Conservation (phyloP, 2,888 invertebrate genomes). For the Desoria tigrina region DNA sequence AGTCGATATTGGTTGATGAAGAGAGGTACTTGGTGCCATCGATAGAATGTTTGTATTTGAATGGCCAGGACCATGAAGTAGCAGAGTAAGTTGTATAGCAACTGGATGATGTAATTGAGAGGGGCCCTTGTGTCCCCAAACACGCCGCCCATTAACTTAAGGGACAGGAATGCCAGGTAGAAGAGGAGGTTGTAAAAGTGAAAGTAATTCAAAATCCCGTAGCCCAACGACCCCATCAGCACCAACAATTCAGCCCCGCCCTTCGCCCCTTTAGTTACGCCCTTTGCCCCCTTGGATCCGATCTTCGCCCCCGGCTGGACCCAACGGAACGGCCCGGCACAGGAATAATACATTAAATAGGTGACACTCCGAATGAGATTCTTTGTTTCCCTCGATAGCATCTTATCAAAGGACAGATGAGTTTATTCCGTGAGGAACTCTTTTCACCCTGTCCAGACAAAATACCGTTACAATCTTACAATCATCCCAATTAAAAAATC, state of each 20-base stretch:
- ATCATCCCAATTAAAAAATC: no score
- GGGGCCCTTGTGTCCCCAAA: not conserved
- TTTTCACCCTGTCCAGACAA: no score
- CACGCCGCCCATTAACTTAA: not conserved
- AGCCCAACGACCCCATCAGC: no score
- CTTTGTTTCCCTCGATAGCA: not conserved
- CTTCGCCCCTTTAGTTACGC: no score
- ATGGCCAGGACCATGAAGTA: constrained; percentile 23
- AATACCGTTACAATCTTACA: no score
- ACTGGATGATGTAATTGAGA: not conserved
- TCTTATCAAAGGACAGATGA: no score
- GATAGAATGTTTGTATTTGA: constrained; percentile 16
- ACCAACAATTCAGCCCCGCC: no score
- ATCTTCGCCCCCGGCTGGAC: no score
- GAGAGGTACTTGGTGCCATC: constrained; percentile 21
- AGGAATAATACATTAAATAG: not conserved
- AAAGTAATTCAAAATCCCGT: not conserved
- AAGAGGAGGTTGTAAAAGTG: not conserved
- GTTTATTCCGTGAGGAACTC: no score
- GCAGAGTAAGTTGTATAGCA: constrained; percentile 12
- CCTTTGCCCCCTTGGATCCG: no score
- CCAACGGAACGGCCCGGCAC: not conserved
- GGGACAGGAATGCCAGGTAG: not conserved
- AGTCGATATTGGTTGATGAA: constrained; percentile 19
- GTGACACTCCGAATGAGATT: not conserved